Conservation (phyloP, 2,888 invertebrate genomes). For the Anodontia alba region DNA sequence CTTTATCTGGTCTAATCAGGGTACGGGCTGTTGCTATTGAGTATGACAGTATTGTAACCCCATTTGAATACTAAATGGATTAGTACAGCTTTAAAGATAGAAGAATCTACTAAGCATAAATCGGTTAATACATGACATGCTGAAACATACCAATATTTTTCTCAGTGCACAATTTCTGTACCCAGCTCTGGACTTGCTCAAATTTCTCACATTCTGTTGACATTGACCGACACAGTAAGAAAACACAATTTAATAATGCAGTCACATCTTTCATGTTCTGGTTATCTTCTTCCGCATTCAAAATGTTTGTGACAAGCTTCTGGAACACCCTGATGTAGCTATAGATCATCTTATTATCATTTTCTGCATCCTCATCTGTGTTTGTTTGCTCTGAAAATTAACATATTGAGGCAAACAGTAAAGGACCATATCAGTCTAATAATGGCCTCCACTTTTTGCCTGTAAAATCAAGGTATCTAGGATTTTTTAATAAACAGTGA, state of each 20-base stretch:
- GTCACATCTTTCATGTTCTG: slow-evolving; percentile 76
- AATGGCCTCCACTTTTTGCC: no score
- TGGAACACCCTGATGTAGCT: slow-evolving; percentile 51
- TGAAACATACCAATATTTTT: slow-evolving; percentile 75
- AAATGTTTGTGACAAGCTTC: slow-evolving; percentile 77
- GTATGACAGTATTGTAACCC: no score
- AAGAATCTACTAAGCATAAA: no score
- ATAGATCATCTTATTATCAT: slow-evolving; percentile 22
- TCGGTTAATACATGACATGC: no score
- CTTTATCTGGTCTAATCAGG: no score
- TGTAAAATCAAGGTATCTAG: no score
- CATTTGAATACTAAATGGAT: no score
- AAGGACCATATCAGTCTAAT: background rate
- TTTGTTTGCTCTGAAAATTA: slow-evolving; percentile 17
- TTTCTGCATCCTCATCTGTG: slow-evolving; percentile 29
- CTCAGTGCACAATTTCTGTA: slow-evolving; percentile 78
- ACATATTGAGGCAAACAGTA: background rate
- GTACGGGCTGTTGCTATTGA: no score
- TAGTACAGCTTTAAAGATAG: no score
- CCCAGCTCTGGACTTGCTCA: slow-evolving; percentile 77
- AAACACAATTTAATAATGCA: slow-evolving; percentile 72
- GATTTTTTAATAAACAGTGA: no score
- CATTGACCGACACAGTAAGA: slow-evolving; percentile 70
- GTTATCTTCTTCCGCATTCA: slow-evolving; percentile 74
- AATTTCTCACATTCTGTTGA: slow-evolving; percentile 58